Evolutionary conservation across 2,113 vertebrate genomes (phyloP).

Genomic region (Cyphomyrus discorhynchus): DNA sequence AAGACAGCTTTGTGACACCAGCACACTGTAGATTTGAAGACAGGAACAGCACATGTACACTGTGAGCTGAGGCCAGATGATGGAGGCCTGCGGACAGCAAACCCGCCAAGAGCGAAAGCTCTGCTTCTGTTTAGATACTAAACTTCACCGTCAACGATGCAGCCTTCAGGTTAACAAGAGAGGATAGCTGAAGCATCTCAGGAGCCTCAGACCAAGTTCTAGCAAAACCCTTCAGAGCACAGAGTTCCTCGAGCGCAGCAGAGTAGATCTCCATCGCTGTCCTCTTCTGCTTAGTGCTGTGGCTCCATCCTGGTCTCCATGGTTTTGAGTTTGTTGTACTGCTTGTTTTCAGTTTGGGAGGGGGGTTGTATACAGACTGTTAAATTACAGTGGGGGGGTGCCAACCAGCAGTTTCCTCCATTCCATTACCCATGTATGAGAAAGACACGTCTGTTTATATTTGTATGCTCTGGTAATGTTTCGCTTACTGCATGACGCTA

Average conservation of each 20-base stretch:
- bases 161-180: not conserved
- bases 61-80: not conserved
- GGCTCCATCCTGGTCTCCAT: not conserved
- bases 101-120: not conserved
- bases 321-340: not conserved
- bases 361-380: not conserved
- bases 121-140: not conserved
- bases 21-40: not conserved
- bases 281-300: not conserved
- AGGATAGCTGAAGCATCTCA: not conserved
- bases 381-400: not conserved
- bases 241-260: not conserved
- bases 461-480: not conserved
- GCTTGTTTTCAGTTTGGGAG: not conserved
- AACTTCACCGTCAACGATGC: not conserved
- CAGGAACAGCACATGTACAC: not conserved
- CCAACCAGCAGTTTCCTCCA: not conserved
- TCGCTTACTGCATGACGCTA: not conserved
- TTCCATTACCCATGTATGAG: not conserved
- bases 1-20: not conserved
- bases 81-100: not conserved
- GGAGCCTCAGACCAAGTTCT: not conserved
- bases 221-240: not conserved
- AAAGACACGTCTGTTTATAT: not conserved
- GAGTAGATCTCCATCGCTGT: not conserved